Base-by-base conservation (phyloP, 2,113 vertebrate species). In the Poeciliopsis prolifica region DNA sequence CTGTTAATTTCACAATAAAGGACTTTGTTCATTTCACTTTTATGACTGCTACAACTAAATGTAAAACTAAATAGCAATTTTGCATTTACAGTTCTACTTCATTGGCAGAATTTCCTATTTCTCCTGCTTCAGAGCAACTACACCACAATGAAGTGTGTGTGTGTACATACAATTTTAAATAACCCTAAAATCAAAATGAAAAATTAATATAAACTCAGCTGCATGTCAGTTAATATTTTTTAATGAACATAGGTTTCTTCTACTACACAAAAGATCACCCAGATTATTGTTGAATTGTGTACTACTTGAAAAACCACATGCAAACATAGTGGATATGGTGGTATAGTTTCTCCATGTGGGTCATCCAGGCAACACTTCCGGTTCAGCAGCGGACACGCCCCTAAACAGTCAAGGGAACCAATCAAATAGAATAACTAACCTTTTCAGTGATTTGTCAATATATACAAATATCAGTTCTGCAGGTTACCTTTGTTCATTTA, bases 301-400 rank as follows among this genome's bases (percentile, higher is more conserved):
- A 37, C 58, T 51, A 10, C 33, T 51, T 37, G 54, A n/a, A 44
- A 22, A 63, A 44, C 2, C 66, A 37, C 33, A 22, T 30, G 63
- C 10, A 29, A 70, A 78, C 42, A 75, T 37, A 70, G 35, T 65
- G 70, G 35, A 71, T 28, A 13, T 30, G 65, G 79, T 65, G 68
- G 69, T 84, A 65, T 89, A 83, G 91, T 91, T 83, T 89, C 86
- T 86, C 85, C 85, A 91, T 91, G 88, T 89, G 89, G 65, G 67
- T 62, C 61, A 82, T 80, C 58, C 33, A 72, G 67, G 26, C 70
- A 83, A 44, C 42, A 85, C 83, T 92, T 93, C 90, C 92, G 68
- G 77, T 77, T 73, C 51, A 37, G 8, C 14, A 33, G 1, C 4
- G 0, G 72, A 81, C 89, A 86, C 89, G 12, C 89, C 87, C 87